Evolutionary conservation across 2,888 invertebrate species (phyloP), one percentile per base, ranked within the genome.

Genomic region (Cataglyphis livida): DNA sequence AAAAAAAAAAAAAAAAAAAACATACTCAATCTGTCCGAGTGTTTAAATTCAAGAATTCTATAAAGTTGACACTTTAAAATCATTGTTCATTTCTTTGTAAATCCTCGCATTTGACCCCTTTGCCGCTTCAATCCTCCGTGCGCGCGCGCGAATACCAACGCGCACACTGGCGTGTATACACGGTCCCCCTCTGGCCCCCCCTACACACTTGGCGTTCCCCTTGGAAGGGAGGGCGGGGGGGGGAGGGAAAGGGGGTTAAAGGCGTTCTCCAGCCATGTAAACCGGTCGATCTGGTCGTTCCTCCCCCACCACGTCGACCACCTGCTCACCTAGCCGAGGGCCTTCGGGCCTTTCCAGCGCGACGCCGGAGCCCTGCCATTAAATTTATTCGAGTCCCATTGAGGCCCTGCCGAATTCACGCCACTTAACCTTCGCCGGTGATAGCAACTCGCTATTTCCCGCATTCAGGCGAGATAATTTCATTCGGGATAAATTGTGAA

Each of bases 221-320:
- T 21, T 15, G 57, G 86, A 74, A 71, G 1, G 76, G 87, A 82
- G 85, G 21, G 28, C 83, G 76, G 87, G 83, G 85, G 21, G 28
- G 84, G 84, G 84, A 25, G 25, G 25, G 1, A 0, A 1, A 1
- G 25, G 84, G 35, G 35, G 85, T 79, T 89, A 89, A 86, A 87
- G 88, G 91, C 90, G 91, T 90, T 91, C 92, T 85, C 88, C 83
- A 90, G 91, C 92, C 92, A 90, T 91, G 90, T 92, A 94, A 94
- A 94, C 94, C 94, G 95, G 95, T 94, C 93, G 91, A 93, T 94
- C 93, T 92, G 92, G 94, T 94, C 93, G 86, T 87, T 88, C 83
- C 90, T 90, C 88, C 87, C 92, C 92, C 91, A 87, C 92, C 92
- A 88, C 82, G 64, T 75, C 89, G 92, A 90, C 93, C 94, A 94